Percentiles rank a stretch among this genome's conserved stretches.
phyloP scores from a whole-genome alignment of 2,113 vertebrate species.

The Mionectes macconnelli region DNA sequence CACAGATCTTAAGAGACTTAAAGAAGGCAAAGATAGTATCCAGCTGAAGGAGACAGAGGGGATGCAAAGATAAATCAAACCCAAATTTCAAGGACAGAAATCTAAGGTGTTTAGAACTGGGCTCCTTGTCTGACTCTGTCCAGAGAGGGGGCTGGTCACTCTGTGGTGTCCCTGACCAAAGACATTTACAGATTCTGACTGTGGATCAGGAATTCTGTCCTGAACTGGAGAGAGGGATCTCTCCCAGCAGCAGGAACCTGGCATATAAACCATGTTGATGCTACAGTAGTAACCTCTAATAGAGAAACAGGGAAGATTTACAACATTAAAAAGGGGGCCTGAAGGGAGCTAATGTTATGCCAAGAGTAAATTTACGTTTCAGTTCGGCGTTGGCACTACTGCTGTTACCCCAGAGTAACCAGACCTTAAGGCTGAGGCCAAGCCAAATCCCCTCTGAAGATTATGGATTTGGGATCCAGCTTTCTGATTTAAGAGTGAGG shows the following conservation, averaged over 20 bases:
- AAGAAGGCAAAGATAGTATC: background rate
- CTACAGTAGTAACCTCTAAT: background rate
- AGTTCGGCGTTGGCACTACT: background rate
- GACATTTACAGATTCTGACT: background rate
- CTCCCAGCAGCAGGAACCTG: background rate
- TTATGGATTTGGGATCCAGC: background rate
- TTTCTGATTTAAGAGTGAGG: background rate
- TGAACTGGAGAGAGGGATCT: background rate
- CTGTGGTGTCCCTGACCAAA: background rate
- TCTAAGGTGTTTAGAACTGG: background rate
- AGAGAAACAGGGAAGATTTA: background rate
- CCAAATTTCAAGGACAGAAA: background rate
- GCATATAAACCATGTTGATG: background rate
- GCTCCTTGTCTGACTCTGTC: background rate
- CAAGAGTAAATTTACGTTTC: background rate
- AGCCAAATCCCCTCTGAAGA: background rate
- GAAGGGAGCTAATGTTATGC: background rate
- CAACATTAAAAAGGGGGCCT: background rate
- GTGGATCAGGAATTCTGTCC: background rate
- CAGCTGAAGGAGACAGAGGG: background rate
- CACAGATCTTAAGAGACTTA: background rate
- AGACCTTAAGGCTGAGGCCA: background rate
- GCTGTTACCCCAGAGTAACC: background rate
- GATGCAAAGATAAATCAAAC: background rate
- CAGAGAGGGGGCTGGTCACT: background rate